Conservation (phyloP, 2,888 invertebrate genomes). For the Drosophila mettleri region DNA sequence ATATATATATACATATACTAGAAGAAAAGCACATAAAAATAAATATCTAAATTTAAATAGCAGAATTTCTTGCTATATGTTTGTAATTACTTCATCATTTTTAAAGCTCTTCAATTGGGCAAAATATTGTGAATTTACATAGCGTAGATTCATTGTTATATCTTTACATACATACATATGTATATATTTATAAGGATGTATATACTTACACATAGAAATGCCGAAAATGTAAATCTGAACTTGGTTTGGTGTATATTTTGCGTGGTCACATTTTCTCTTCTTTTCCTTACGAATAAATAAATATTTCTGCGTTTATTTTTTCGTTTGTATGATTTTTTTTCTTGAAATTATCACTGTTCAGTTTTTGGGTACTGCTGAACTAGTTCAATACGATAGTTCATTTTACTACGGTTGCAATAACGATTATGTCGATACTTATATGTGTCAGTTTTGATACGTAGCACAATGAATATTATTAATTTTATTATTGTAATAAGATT, state of each 20-base stretch:
- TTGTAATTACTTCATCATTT: neutral
- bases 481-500: neutral
- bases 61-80: neutral
- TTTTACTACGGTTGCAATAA: neutral
- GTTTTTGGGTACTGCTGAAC: conserved; percentile 17
- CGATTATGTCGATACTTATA: neutral
- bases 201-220: conserved; percentile 3
- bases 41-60: neutral
- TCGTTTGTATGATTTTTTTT: conserved; percentile 9
- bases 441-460: neutral
- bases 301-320: conserved; percentile 1
- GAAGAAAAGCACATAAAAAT: neutral
- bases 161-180: neutral
- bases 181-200: neutral
- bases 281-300: neutral
- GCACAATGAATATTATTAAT: neutral
- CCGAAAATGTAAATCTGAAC: neutral
- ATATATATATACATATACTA: conserved; percentile 3
- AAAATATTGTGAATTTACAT: conserved; percentile 9
- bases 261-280: neutral
- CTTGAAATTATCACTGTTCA: conserved; percentile 25
- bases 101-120: neutral
- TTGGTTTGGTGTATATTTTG: neutral
- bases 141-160: conserved; percentile 10
- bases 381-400: conserved; percentile 14